A percentile compares a stretch with the other conserved stretches of the same genome.
phyloP scores from a whole-genome alignment of 1,140 invertebrate genomes.

The Macrobrachium rosenbergii region DNA sequence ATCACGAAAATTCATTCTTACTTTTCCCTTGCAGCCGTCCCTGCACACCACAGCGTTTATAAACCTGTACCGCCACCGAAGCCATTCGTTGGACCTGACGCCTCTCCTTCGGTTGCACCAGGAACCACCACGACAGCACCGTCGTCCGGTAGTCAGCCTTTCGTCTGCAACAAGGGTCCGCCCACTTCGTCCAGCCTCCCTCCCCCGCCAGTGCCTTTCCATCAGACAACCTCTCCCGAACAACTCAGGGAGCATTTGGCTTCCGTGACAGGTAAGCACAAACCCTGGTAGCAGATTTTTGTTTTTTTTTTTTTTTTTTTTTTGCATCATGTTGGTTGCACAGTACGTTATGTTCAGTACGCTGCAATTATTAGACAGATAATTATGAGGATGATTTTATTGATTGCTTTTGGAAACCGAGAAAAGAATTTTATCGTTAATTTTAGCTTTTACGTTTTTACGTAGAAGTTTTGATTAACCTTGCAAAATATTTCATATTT shows the following conservation, averaged over 20 bases:
- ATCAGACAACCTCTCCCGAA: slow-evolving; percentile 15
- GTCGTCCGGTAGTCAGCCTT: background rate
- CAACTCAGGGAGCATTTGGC: slow-evolving; percentile 32
- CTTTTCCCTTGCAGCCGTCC: slow-evolving; percentile 10
- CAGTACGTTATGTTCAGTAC: too few species aligned
- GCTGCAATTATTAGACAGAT: too few species aligned
- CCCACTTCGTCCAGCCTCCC: background rate
- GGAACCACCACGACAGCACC: background rate
- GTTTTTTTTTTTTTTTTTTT: background rate
- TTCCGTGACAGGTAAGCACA: background rate
- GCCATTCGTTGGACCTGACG: slow-evolving; percentile 5
- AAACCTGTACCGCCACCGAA: slow-evolving; percentile 45
- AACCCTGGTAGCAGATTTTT: background rate
- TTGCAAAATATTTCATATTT: too few species aligned
- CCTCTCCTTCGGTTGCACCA: background rate
- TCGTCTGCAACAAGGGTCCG: background rate
- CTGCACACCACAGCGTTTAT: slow-evolving; percentile 24
- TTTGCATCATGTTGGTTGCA: too few species aligned
- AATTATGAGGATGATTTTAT: too few species aligned
- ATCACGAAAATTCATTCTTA: too few species aligned
- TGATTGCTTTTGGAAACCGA: too few species aligned
- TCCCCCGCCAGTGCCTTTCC: background rate
- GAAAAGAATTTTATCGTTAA: too few species aligned
- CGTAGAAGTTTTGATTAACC: too few species aligned
- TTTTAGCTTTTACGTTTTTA: too few species aligned